These are phyloP conservation scores for Silurus lanzhouensis DNA, from an alignment of 2,797 vertebrate species.

Conservation along the genomic window DNA sequence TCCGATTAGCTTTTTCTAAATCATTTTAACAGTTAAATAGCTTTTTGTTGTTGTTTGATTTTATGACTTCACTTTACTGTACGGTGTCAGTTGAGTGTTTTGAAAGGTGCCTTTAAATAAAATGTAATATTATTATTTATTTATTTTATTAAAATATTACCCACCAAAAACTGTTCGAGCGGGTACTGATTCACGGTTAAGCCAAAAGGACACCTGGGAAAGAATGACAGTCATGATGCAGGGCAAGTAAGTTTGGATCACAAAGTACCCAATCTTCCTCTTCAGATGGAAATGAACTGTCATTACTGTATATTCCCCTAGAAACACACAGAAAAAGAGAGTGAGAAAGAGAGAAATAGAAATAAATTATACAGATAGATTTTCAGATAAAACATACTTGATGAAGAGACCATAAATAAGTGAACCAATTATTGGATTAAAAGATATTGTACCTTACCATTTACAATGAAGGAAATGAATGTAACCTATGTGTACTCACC, in stretches of 20 bases:
- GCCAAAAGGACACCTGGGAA: constrained; percentile 78
- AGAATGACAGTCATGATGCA: constrained; percentile 80
- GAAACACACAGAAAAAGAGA: neutral
- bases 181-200: constrained; percentile 80
- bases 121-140: too few species aligned
- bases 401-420: neutral
- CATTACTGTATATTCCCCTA: constrained; percentile 80
- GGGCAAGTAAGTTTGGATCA: constrained; percentile 76
- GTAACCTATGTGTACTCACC: constrained; percentile 72
- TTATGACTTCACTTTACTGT: too few species aligned
- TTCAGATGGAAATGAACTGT: constrained; percentile 77
- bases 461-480: neutral
- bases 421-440: too few species aligned
- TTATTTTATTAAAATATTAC: constrained; percentile 9
- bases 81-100: too few species aligned
- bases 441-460: neutral
- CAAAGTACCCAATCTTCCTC: constrained; percentile 81
- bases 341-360: neutral
- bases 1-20: too few species aligned
- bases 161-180: constrained; percentile 75
- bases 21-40: too few species aligned
- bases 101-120: too few species aligned
- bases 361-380: neutral
- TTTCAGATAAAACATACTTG: neutral
- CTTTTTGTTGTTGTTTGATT: too few species aligned